A percentile compares a stretch with the other conserved stretches of the same genome.
phyloP scores from a whole-genome alignment of 2,888 invertebrate species.

The Platynereis dumerilii region DNA sequence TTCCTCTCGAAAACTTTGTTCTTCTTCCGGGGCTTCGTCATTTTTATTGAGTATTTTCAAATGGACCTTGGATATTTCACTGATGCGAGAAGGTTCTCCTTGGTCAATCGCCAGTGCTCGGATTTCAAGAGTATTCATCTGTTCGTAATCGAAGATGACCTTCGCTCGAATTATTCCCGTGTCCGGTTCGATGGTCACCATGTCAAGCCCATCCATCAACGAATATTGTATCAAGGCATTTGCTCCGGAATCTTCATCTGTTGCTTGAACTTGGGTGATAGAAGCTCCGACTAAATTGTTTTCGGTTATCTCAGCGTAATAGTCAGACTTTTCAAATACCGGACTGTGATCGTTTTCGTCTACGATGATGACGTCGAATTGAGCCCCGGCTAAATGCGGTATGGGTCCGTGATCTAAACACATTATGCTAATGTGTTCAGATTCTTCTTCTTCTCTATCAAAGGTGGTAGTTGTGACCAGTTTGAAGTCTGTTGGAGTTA shows the following conservation, averaged over 20 bases:
- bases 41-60: too few species aligned
- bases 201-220: slow-evolving; percentile 8
- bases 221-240: slow-evolving; percentile 32
- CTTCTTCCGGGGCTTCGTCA: too few species aligned
- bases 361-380: slow-evolving; percentile 27
- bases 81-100: slow-evolving; percentile 26
- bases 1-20: too few species aligned
- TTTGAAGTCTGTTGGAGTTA: slow-evolving; percentile 64
- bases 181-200: slow-evolving; percentile 25
- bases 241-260: slow-evolving; percentile 31
- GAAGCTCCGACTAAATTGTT: slow-evolving; percentile 29
- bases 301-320: slow-evolving; percentile 25
- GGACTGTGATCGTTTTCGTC: slow-evolving; percentile 35
- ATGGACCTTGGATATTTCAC: too few species aligned
- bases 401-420: slow-evolving; percentile 31
- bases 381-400: slow-evolving; percentile 16
- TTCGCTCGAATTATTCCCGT: slow-evolving; percentile 22
- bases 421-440: slow-evolving; percentile 28
- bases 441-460: slow-evolving; percentile 30
- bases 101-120: slow-evolving; percentile 31
- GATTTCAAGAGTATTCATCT: slow-evolving; percentile 24
- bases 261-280: slow-evolving; percentile 31
- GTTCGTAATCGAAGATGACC: slow-evolving; percentile 30
- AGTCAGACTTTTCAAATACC: slow-evolving; percentile 20
- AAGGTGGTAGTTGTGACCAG: slow-evolving; percentile 28